phyloP scores from a whole-genome alignment of 2,888 invertebrate genomes.

The Gandaritis pyraliata region DNA sequence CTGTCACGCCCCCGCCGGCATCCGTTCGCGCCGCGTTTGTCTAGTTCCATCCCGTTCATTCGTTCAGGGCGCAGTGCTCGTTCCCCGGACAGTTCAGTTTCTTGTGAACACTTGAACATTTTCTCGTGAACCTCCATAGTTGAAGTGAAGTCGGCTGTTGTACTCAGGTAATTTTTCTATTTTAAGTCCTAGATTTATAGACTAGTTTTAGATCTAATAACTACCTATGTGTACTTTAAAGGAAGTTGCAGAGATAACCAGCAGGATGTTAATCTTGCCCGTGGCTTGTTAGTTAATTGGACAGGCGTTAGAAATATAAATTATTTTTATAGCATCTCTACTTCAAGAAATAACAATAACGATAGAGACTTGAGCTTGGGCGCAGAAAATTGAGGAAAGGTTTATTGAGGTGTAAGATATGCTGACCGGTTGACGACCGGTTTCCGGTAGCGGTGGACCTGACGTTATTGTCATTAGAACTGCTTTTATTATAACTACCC shows the following conservation, averaged over 20 bases:
- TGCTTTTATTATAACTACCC: too few relatives aligned
- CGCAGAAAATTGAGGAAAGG: neutral
- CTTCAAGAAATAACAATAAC: neutral
- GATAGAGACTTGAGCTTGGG: neutral
- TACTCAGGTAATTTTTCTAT: conserved; percentile 53
- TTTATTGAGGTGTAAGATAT: neutral
- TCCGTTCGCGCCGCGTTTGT: conserved; percentile 61
- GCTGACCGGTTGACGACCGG: neutral
- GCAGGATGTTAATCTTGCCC: conserved; percentile 27
- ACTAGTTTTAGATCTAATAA: conserved; percentile 16
- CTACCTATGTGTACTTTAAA: neutral
- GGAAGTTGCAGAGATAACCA: conserved; percentile 21
- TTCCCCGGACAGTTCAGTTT: conserved; percentile 72
- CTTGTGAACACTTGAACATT: conserved; percentile 72
- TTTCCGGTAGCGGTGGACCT: conserved; percentile 5
- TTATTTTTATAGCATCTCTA: conserved; percentile 8
- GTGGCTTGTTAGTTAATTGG: conserved; percentile 31
- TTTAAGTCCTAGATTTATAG: conserved; percentile 17
- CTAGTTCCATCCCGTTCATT: conserved; percentile 55
- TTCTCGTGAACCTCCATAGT: conserved; percentile 59
- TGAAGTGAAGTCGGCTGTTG: conserved; percentile 57
- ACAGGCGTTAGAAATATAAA: conserved; percentile 12
- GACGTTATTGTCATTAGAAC: neutral
- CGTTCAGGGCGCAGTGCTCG: conserved; percentile 70
- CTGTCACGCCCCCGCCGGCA: conserved; percentile 51